Base-by-base conservation (phyloP, 2,797 vertebrate species). In the Chrosomus eos region DNA sequence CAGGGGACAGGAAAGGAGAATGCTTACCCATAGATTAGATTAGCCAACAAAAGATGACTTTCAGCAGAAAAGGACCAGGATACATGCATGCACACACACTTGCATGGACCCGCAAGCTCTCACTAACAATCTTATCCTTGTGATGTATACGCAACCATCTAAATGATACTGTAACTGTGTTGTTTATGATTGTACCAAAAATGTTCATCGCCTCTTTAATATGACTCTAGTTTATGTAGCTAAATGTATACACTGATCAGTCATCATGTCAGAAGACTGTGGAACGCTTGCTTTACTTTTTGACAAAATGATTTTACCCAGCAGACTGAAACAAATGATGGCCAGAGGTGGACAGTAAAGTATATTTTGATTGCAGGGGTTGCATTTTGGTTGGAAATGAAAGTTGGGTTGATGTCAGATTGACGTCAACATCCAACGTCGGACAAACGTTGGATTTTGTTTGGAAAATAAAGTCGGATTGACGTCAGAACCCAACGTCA, bases 1-100 rank as follows among this genome's bases (percentile, higher is more conserved):
- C 82, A 55, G n/a, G 62, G 85, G 75, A 88, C 71, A 72, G 64
- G 23, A 83, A 86, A 88, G 83, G 77, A 85, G 76, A 80, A 7
- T n/a, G 55, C 33, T 86, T 82, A 64, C 80, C 80, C 81, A 70
- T 83, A 45, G 79, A 83, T 86, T 48, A 21, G 48, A 86, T 81
- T 40, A 86, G 53, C 40, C 18, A 80, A 67, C 28, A 79, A 72
- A 78, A 77, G 72, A 85, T 78, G 82, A 85, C 82, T 80, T 82
- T 89, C 79, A 83, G 51, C 73, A 74, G 13, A 68, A 58, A 74
- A 82, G 45, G 40, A 43, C 43, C 13, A 36, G 36, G 64, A 58
- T 73, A 48, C 45, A 51, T 66, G 73, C 9, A 70, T 16, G 68
- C 62, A 82, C 45, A 62, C 38, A 86, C 26, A 45, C 45, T 36